Conservation (phyloP, 2,113 vertebrate species). For the Prietella phreatophila region DNA sequence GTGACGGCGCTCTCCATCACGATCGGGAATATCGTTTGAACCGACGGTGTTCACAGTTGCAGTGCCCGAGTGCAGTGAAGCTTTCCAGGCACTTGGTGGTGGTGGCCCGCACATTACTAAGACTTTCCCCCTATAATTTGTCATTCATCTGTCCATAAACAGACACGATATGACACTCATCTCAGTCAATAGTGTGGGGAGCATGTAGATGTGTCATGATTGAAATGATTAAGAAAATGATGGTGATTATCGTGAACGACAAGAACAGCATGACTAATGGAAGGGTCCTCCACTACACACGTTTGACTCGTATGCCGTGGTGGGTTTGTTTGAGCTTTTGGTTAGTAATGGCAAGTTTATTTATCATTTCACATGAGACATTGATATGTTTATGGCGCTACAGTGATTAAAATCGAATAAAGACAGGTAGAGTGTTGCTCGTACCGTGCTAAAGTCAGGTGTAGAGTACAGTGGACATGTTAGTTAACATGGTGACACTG, state of each 20-base stretch:
- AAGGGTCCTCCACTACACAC: background rate
- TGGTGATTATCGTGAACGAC: background rate
- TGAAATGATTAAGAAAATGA: background rate
- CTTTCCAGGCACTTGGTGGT: background rate
- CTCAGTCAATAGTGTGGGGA: conserved; percentile 11
- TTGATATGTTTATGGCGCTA: background rate
- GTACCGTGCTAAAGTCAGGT: background rate
- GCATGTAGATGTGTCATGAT: background rate
- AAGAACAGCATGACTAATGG: background rate
- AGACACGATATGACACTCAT: background rate
- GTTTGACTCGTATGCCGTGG: background rate
- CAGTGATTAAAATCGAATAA: background rate
- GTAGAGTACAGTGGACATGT: background rate
- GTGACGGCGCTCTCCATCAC: background rate
- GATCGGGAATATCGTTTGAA: background rate
- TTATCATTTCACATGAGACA: background rate
- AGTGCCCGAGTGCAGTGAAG: background rate
- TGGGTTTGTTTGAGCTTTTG: background rate
- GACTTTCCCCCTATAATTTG: background rate
- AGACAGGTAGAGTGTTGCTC: background rate
- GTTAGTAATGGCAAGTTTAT: background rate
- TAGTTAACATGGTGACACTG: background rate
- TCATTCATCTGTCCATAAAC: conserved; percentile 6
- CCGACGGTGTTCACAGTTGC: background rate
- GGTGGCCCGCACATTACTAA: background rate